Conservation (phyloP, 2,113 vertebrate species). For the Bubo scandiacus region DNA sequence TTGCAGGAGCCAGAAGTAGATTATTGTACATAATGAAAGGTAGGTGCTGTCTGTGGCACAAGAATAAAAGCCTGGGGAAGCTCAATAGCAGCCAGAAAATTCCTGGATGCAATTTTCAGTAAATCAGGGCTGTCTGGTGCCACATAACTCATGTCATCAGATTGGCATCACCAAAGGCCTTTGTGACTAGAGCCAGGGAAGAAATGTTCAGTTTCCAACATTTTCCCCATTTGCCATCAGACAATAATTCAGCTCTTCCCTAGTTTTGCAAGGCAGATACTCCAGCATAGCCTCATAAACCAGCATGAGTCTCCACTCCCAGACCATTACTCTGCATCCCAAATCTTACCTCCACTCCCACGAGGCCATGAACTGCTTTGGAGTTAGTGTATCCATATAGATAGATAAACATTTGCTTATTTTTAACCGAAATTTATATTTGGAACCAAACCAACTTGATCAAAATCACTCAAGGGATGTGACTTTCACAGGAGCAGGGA, state of each 20-base stretch:
- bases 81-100: neutral
- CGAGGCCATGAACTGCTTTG: neutral
- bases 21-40: neutral
- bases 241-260: neutral
- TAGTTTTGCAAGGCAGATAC: neutral
- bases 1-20: neutral
- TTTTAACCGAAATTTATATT: neutral
- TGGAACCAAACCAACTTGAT: neutral
- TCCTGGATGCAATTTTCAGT: neutral
- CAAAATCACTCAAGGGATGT: neutral
- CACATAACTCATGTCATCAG: neutral
- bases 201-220: neutral
- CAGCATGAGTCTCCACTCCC: neutral
- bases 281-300: neutral
- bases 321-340: neutral
- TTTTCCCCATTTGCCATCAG: neutral
- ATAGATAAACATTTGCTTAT: neutral
- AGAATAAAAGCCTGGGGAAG: neutral
- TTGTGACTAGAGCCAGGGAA: neutral
- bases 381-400: neutral
- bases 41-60: neutral
- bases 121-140: neutral
- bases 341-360: neutral
- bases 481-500: neutral
- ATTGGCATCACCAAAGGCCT: neutral